phyloP scores from a whole-genome alignment of 2,888 invertebrate species.

The Lumbricus terrestris region DNA sequence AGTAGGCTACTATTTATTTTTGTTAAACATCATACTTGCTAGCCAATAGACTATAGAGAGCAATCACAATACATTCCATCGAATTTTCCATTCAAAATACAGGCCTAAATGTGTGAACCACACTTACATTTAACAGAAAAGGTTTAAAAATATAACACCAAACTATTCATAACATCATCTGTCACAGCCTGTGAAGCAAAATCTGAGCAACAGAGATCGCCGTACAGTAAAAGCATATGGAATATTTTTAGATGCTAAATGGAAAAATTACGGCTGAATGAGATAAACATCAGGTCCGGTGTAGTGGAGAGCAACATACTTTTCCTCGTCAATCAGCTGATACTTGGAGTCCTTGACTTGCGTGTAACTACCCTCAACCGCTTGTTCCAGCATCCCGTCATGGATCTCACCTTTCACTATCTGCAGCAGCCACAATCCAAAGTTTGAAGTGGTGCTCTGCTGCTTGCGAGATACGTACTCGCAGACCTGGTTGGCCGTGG shows the following conservation, averaged over 20 bases:
- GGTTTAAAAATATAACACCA: not conserved
- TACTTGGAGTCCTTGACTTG: conserved; percentile 32
- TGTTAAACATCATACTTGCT: too few relatives aligned
- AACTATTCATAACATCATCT: conserved; percentile 3
- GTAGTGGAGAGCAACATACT: conserved; percentile 35
- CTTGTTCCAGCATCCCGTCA: not conserved
- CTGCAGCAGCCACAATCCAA: conserved; percentile 33
- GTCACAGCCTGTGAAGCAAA: not conserved
- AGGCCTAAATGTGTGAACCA: not conserved
- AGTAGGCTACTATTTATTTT: too few relatives aligned
- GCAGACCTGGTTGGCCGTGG: conserved; percentile 28
- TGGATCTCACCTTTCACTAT: not conserved
- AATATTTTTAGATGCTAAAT: not conserved
- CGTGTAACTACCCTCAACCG: conserved; percentile 4
- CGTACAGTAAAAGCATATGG: not conserved
- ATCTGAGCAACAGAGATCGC: conserved; percentile 6
- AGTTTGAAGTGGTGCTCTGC: conserved; percentile 12
- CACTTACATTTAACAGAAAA: not conserved
- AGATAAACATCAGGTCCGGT: conserved; percentile 29
- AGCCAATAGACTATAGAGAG: not conserved
- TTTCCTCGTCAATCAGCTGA: conserved; percentile 22
- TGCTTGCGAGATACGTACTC: conserved; percentile 13
- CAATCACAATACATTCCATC: not conserved
- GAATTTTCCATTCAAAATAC: not conserved
- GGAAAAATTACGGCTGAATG: not conserved